Conservation (phyloP, 2,797 vertebrate genomes). For the Pangasius mekongensis region DNA sequence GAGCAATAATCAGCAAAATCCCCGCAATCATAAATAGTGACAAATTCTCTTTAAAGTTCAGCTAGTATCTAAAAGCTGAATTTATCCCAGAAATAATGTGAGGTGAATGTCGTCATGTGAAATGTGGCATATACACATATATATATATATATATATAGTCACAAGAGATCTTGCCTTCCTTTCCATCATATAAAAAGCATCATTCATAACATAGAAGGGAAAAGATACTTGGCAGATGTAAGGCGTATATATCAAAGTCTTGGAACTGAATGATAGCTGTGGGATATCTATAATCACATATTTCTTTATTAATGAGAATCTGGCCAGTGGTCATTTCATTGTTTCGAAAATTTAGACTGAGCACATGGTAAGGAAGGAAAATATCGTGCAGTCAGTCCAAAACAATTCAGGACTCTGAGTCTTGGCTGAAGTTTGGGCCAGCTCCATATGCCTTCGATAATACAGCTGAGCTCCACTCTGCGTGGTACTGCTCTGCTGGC, state of each 20-base stretch:
- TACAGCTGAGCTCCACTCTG: conserved; percentile 61
- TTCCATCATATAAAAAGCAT: conserved; percentile 54
- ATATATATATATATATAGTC: conserved; percentile 30
- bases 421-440: conserved; percentile 76
- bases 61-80: conserved; percentile 31
- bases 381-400: conserved; percentile 73
- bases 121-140: conserved; percentile 61
- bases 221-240: conserved; percentile 58
- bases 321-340: conserved; percentile 78
- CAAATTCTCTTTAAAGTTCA: conserved; percentile 30
- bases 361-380: conserved; percentile 62
- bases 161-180: conserved; percentile 52
- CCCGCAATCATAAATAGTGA: conserved; percentile 19
- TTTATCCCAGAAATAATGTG: conserved; percentile 35
- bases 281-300: conserved; percentile 78
- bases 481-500: conserved; percentile 55
- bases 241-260: conserved; percentile 60
- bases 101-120: conserved; percentile 49
- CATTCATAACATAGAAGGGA: conserved; percentile 52
- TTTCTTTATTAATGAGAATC: conserved; percentile 84
- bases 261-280: conserved; percentile 67
- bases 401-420: conserved; percentile 79
- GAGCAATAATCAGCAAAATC: conserved; percentile 32
- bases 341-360: conserved; percentile 68
- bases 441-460: conserved; percentile 86